Base-by-base conservation (phyloP, 2,888 invertebrate genomes). In the Adineta ricciae region DNA sequence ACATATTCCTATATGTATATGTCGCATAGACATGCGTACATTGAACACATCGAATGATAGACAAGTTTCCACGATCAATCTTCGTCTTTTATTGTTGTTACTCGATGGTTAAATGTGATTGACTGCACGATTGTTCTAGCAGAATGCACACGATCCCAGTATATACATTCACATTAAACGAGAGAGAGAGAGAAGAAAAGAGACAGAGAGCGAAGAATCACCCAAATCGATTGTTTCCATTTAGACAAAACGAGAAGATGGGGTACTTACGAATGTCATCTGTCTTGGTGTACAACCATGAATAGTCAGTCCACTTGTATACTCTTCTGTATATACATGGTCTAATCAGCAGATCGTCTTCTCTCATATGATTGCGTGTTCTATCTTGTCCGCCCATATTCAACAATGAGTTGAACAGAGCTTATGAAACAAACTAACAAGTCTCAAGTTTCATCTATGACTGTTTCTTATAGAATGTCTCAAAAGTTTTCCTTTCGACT, bases 281-380 rank as follows among this genome's bases (percentile, higher is more conserved):
- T 64, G 64, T 32, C 32, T 19, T 64, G 64, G 19, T 64, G 64
- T 64, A 32, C 64, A 64, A 19, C 32, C 64, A 64, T 64, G 7
- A 32, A 46, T 36, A 32, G 64, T 32, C 32, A 64, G 64, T 64
- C 64, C 64, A 64, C 64, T 64, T 64, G 27, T 64, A 7, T 36
- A 64, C 64, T 64, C 64, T 64, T 36, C 14, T 64, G 32, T 64
- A 64, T 32, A 64, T 64, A 64, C 64, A 64, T 27, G 19, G 9
- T 64, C 14, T 64, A 64, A 64, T 64, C 64, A 64, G 64, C 64
- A 32, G 64, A 64, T 64, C 64, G 64, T 64, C 64, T 64, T 64
- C 64, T 64, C 32, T 64, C 19, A 32, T 32, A 64, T 64, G 64
- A 64, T 64, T 64, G 64, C 64, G 5, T 64, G 64, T 64, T 64